Evolutionary conservation across 1,140 invertebrate species (phyloP).

Genomic region (Heterodera carotae): DNA sequence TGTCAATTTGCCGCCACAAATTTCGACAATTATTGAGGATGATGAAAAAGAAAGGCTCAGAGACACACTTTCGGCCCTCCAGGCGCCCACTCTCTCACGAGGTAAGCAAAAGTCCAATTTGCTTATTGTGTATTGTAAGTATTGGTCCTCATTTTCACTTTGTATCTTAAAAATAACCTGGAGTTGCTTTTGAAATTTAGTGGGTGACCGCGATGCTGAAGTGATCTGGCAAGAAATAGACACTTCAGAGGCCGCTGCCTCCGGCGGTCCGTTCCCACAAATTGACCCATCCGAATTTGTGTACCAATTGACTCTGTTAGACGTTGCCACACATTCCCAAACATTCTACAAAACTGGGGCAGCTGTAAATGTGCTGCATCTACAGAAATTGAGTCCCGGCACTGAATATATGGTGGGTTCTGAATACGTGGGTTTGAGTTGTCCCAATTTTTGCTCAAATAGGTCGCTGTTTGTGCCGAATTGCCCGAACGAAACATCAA

Average conservation of each 20-base stretch:
- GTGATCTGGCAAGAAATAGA: slow-evolving; percentile 59
- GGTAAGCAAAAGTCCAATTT: not conserved
- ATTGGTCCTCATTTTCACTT: too few relatives aligned
- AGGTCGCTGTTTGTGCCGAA: slow-evolving; percentile 51
- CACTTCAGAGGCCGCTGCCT: slow-evolving; percentile 59
- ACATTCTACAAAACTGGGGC: slow-evolving; percentile 30
- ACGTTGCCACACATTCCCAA: slow-evolving; percentile 17
- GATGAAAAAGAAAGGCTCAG: slow-evolving; percentile 56
- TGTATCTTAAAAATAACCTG: too few relatives aligned
- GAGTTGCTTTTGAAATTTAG: not conserved
- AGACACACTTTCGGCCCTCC: slow-evolving; percentile 52
- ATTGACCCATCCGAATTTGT: slow-evolving; percentile 59
- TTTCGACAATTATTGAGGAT: slow-evolving; percentile 46
- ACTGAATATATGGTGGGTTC: slow-evolving; percentile 51
- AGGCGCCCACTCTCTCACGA: slow-evolving; percentile 43
- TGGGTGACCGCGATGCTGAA: slow-evolving; percentile 48
- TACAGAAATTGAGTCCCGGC: slow-evolving; percentile 43
- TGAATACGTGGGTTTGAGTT: not conserved
- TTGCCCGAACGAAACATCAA: slow-evolving; percentile 54
- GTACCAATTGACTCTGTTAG: slow-evolving; percentile 58
- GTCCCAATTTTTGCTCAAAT: not conserved
- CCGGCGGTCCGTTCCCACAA: slow-evolving; percentile 63
- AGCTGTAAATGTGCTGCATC: slow-evolving; percentile 40
- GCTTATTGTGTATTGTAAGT: too few relatives aligned
- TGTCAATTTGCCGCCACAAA: slow-evolving; percentile 15